These are phyloP conservation scores for Amiota communis DNA, from an alignment of 2,888 invertebrate genomes.

Conservation along the genomic window DNA sequence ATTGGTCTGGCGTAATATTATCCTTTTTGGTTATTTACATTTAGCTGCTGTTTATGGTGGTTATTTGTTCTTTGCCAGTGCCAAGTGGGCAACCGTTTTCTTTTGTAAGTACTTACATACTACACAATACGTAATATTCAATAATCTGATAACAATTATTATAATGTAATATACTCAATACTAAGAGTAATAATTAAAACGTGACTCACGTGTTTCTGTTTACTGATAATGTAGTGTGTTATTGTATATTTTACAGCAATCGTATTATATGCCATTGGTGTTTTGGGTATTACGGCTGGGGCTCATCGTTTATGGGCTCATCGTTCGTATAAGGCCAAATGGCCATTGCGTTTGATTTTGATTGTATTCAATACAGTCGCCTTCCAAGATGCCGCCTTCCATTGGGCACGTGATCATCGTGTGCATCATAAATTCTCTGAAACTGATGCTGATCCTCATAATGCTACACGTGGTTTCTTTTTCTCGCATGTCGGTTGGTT, in stretches of 20 bases:
- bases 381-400: constrained; percentile 86
- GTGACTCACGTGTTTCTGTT: constrained; percentile 21
- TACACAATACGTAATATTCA: not conserved
- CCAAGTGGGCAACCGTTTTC: constrained; percentile 81
- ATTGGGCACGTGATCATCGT: constrained; percentile 86
- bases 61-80: constrained; percentile 81
- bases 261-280: constrained; percentile 83
- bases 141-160: not conserved
- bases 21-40: constrained; percentile 84
- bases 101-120: constrained; percentile 81
- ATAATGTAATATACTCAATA: not conserved
- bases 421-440: constrained; percentile 95
- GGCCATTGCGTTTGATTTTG: constrained; percentile 87
- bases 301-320: constrained; percentile 97
- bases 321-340: constrained; percentile 93
- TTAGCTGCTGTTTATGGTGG: constrained; percentile 83
- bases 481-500: constrained; percentile 97
- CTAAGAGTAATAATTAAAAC: not conserved
- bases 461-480: constrained; percentile 94
- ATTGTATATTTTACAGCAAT: constrained; percentile 77
- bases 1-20: constrained; percentile 87
- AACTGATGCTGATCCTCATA: constrained; percentile 94
- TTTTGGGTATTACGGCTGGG: constrained; percentile 95
- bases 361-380: constrained; percentile 89
- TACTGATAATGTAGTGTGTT: too few relatives aligned